Evolutionary conservation across 2,797 vertebrate species (phyloP).

Genomic region (Pachyuromys duprasi): DNA sequence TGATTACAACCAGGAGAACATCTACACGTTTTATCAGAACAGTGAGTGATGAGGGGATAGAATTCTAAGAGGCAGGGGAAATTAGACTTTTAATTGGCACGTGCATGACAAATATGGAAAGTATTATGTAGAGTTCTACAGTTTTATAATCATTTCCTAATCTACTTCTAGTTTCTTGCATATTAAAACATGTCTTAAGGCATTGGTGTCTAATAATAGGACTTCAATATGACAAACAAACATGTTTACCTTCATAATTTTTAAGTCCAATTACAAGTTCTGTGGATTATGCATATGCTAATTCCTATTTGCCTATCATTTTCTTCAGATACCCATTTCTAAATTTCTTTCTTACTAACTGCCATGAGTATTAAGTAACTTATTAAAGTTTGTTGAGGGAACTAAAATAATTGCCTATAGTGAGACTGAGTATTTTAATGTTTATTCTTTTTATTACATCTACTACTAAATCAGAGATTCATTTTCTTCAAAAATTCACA

Average conservation of each 20-base stretch:
- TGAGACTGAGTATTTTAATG: neutral
- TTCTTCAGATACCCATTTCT: neutral
- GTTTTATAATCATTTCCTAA: neutral
- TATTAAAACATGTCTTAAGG: conserved; percentile 32
- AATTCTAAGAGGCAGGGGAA: conserved; percentile 62
- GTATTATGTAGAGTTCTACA: neutral
- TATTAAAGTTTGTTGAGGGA: conserved; percentile 29
- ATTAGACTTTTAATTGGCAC: conserved; percentile 63
- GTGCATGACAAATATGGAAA: conserved; percentile 26
- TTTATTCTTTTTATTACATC: conserved; percentile 2
- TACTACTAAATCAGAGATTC: conserved; percentile 2
- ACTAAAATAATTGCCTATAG: neutral
- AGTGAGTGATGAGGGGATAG: conserved; percentile 62
- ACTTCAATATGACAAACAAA: conserved; percentile 38
- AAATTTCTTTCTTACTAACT: conserved; percentile 37
- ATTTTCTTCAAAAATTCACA: conserved; percentile 43
- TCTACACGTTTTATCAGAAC: conserved; percentile 40
- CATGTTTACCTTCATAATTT: neutral
- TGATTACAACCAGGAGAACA: conserved; percentile 69
- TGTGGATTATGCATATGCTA: neutral
- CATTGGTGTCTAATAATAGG: neutral
- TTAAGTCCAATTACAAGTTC: neutral
- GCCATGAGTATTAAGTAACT: neutral
- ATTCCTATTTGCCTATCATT: conserved; percentile 18
- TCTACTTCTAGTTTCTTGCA: conserved; percentile 39